phyloP scores from a whole-genome alignment of 92 coral and sea anemone species.

The Zoanthus sociatus region DNA sequence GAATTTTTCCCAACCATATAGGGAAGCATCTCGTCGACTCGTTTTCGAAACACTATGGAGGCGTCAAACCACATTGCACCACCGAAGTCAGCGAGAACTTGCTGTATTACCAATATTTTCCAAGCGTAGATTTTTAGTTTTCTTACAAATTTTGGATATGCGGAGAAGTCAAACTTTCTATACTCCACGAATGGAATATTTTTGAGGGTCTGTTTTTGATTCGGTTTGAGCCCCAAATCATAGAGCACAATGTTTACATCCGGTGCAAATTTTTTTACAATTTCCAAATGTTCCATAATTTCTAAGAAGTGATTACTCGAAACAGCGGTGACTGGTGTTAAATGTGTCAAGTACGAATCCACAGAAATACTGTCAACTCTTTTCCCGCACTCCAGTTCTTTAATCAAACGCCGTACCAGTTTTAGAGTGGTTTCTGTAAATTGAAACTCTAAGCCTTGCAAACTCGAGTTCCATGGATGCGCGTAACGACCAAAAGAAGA shows the following conservation, averaged over 20 bases:
- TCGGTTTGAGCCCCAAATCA: conserved; percentile 53
- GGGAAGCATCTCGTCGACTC: neutral
- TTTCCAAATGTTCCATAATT: conserved; percentile 35
- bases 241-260: conserved; percentile 46
- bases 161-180: conserved; percentile 53
- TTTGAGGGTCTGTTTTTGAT: conserved; percentile 16
- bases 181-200: conserved; percentile 36
- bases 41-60: conserved; percentile 21
- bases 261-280: conserved; percentile 29
- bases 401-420: conserved; percentile 9
- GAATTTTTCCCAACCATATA: conserved; percentile 36
- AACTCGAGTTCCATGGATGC: conserved; percentile 33
- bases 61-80: conserved; percentile 66
- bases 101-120: conserved; percentile 58
- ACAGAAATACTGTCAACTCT: conserved; percentile 28
- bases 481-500: conserved; percentile 16
- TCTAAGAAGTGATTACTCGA: conserved; percentile 64
- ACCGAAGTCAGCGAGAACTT: conserved; percentile 46
- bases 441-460: conserved; percentile 21
- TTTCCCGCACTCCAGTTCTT: conserved; percentile 15
- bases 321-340: conserved; percentile 52
- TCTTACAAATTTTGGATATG: conserved; percentile 46
- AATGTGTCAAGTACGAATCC: conserved; percentile 30
- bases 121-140: conserved; percentile 50
- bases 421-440: conserved; percentile 5